Evolutionary conservation across 30 jellyfish, hydroid and myxozoan species (phyloP).

Genomic region (Calvadosia cruxmelitensis): DNA sequence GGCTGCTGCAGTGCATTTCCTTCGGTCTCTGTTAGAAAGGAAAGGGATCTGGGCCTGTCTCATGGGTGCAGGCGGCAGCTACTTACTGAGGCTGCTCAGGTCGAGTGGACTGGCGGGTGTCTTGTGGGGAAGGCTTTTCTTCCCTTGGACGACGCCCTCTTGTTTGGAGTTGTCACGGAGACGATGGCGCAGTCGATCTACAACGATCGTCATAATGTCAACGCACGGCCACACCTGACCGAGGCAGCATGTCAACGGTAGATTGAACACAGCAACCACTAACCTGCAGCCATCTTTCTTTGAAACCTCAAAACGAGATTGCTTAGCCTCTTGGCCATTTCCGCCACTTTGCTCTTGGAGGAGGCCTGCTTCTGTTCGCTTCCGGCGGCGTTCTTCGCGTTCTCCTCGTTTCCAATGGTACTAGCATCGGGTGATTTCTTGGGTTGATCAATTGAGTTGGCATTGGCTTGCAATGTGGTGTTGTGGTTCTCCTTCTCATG

Average conservation of each 20-base stretch:
- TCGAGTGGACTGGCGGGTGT: constrained; percentile 21
- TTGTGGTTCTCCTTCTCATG: neutral
- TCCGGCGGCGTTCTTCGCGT: neutral
- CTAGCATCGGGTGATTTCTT: neutral
- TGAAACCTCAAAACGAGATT: constrained; percentile 73
- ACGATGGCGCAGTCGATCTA: constrained; percentile 29
- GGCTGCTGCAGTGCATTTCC: too few species aligned
- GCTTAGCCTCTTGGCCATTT: constrained; percentile 82
- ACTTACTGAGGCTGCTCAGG: constrained; percentile 39
- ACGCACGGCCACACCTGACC: too few species aligned
- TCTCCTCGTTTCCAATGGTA: neutral
- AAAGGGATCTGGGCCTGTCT: neutral
- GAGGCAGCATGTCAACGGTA: too few species aligned
- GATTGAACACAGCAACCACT: too few species aligned
- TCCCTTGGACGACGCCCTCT: constrained; percentile 16
- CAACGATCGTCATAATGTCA: too few species aligned
- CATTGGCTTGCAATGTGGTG: neutral
- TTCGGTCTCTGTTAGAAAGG: too few species aligned
- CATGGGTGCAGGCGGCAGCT: neutral
- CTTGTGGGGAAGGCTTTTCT: constrained; percentile 9
- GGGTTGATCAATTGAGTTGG: neutral
- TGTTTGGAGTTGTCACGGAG: constrained; percentile 20
- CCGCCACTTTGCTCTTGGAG: constrained; percentile 79
- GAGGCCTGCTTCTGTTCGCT: neutral
- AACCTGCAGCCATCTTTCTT: constrained; percentile 75